Base-by-base conservation (phyloP, 2,797 vertebrate genomes). In the Pseudochaenichthys georgianus region DNA sequence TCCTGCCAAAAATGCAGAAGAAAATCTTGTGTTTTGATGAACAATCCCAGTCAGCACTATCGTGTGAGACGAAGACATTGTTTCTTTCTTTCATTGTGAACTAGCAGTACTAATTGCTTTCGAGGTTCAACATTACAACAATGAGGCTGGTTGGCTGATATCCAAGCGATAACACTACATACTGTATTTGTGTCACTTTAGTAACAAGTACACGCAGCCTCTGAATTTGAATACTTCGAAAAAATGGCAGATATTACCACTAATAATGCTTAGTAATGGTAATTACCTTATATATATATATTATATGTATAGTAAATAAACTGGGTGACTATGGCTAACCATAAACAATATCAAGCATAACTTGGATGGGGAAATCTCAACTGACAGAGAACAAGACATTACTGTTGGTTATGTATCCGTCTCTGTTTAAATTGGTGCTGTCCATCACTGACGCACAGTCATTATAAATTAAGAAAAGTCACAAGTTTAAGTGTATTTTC, bases 401-500 rank as follows among this genome's bases (percentile, higher is more conserved):
- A 38, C 12, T 13, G 13, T 21, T 62, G 41, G 23, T 23, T 19
- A 51, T 75, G 6, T 31, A 43, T n/a, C 2, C 34, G 4, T 69
- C 62, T 47, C 19, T 43, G 4, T 68, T 76, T 38, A 73, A 75
- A 70, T 61, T 64, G 50, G 16, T 23, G 1, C 45, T 50, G 71
- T 65, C 50, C 55, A 21, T 70, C 60, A 74, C 5, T 38, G 31
- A 78, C 42, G 41, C n/a, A 46, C 15, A n/a, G 59, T 64, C 48
- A 59, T 47, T 48, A 57, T 63, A 55, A 31, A 13, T 66, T 52
- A 71, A 64, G 53, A 79, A 81, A 61, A 70, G 75, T 58, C 60
- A 45, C 48, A 21, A 70, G 58, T 82, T 38, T 55, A 45, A 62
- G 55, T 69, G 50, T 19, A 73, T 86, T 77, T 75, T 70, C 28